Evolutionary conservation across 1,140 invertebrate genomes (phyloP), one percentile per base, ranked within the genome.

Genomic region (Grapholita molesta): DNA sequence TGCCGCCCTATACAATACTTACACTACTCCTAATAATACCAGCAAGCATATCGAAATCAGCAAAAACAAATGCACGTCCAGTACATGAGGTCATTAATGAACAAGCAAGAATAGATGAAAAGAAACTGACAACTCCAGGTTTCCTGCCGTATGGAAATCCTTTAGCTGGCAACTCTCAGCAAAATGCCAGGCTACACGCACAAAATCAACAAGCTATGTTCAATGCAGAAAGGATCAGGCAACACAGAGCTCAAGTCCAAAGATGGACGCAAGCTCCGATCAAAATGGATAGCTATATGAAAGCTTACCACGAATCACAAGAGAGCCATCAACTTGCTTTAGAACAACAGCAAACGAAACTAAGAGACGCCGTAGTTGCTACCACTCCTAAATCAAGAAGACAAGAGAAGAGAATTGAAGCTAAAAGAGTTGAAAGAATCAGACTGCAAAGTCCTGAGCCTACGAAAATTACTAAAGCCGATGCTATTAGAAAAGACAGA

Each of bases 201-300:
- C 80, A 84, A 65, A 87, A 89, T 32, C 89, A 91, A 67, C 89
- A 91, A 82, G 89, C 89, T 0, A 91, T 91, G 89, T 91, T 91
- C 69, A 86, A 89, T 53, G 89, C 89, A 3, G 88, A 90, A 72
- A 82, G 78, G 70, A 67, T 88, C 11, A 76, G 89, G 52, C 89
- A 91, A 64, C 89, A 90, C 32, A 82, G 84, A 77, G 89, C 87
- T 0, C 89, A 90, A 64, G 64, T 91, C 5, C 86, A 88, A 70
- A 84, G 87, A 72, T 84, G 84, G 82, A 78, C 71, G 0, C 80
- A 85, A 69, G 76, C 75, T 23, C 86, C 86, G 0, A 77, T 66
- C 61, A 72, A 84, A 52, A 71, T 82, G 5, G 88, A 92, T 35
- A 92, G 86, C 65, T 92, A 92, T 68, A 88, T 92, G 83, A 87